phyloP scores from a whole-genome alignment of 2,113 vertebrate species.

The Zapornia atra region DNA sequence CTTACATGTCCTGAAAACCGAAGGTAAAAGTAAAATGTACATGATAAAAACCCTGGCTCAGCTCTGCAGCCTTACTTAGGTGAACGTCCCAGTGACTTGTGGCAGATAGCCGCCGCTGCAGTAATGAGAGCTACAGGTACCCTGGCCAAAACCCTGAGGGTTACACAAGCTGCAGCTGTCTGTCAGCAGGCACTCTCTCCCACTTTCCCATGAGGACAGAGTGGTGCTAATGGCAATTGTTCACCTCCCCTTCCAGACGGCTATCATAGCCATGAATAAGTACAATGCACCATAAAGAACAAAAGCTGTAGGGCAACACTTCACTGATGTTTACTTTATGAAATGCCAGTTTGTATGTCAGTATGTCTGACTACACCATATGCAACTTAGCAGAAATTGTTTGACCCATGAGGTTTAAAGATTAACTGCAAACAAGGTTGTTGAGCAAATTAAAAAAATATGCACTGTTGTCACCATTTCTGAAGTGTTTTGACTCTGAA shows the following conservation, averaged over 20 bases:
- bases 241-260: background rate
- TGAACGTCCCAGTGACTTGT: background rate
- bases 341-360: background rate
- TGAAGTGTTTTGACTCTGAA: constrained; percentile 30
- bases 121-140: background rate
- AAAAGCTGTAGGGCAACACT: background rate
- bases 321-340: background rate
- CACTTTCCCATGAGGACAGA: background rate
- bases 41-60: background rate
- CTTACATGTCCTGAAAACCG: background rate
- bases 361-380: background rate
- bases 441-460: background rate
- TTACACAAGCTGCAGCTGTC: background rate
- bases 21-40: background rate
- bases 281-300: background rate
- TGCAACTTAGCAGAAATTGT: background rate
- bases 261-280: background rate
- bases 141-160: background rate
- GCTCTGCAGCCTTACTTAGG: background rate
- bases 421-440: background rate
- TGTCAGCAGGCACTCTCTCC: background rate
- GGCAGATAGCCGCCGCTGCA: background rate
- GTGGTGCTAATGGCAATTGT: too few relatives aligned
- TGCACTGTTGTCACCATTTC: background rate
- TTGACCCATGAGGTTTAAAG: background rate